phyloP scores from a whole-genome alignment of 2,888 invertebrate genomes.

The Tetragonula carbonaria region DNA sequence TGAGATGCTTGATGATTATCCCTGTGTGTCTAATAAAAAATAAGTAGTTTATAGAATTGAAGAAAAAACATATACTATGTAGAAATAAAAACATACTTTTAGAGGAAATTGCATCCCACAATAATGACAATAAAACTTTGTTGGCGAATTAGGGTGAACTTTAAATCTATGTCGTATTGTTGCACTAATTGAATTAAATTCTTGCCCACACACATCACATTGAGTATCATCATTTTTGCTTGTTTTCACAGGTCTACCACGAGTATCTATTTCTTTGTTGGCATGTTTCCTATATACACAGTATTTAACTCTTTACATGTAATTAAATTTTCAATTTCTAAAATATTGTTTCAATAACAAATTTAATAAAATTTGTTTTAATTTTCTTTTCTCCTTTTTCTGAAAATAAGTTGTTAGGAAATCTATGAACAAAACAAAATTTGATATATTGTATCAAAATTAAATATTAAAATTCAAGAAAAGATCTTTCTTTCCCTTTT shows the following conservation, averaged over 20 bases:
- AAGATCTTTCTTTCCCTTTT: background rate
- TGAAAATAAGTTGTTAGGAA: background rate
- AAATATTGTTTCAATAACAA: constrained; percentile 9
- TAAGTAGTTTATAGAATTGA: constrained; percentile 22
- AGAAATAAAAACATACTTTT: constrained; percentile 83
- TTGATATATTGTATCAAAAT: background rate
- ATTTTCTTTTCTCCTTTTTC: constrained; percentile 4
- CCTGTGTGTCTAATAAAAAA: constrained; percentile 84
- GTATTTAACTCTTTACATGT: constrained; percentile 35
- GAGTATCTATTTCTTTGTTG: constrained; percentile 86
- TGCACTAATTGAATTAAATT: constrained; percentile 86
- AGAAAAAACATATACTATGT: background rate
- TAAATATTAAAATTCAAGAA: background rate
- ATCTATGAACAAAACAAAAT: background rate
- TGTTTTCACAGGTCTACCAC: constrained; percentile 74
- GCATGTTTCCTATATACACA: constrained; percentile 86
- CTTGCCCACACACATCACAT: constrained; percentile 87
- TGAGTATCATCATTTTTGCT: constrained; percentile 81
- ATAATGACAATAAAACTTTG: constrained; percentile 88
- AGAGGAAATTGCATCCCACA: constrained; percentile 89
- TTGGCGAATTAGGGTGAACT: constrained; percentile 87
- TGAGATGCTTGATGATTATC: constrained; percentile 87
- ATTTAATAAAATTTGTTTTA: background rate
- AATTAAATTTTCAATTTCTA: constrained; percentile 29
- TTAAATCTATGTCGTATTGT: constrained; percentile 89